phyloP scores from a whole-genome alignment of 2,888 invertebrate species.

The Platerodrilus igneus region DNA sequence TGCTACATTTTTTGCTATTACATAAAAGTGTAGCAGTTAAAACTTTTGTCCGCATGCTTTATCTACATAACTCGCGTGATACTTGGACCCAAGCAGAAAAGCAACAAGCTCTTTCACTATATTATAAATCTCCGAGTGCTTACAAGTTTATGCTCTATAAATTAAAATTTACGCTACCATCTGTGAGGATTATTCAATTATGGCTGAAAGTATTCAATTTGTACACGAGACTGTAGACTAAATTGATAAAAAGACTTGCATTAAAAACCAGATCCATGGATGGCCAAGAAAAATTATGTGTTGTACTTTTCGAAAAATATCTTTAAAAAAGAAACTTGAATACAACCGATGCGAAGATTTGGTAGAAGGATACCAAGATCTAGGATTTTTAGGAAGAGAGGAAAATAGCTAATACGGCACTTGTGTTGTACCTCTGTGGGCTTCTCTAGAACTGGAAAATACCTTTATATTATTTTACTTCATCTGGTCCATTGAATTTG shows the following conservation, averaged over 20 bases:
- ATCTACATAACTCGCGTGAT: slow-evolving; percentile 20
- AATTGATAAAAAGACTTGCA: slow-evolving; percentile 25
- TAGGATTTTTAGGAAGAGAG: slow-evolving; percentile 18
- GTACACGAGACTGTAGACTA: slow-evolving; percentile 25
- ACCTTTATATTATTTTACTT: slow-evolving; percentile 19
- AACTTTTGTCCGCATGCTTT: slow-evolving; percentile 19
- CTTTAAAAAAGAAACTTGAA: slow-evolving; percentile 19
- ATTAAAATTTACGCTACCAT: slow-evolving; percentile 29
- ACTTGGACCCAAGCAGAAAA: slow-evolving; percentile 29
- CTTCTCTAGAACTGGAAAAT: slow-evolving; percentile 18
- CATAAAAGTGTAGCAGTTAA: slow-evolving; percentile 14
- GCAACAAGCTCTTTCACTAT: slow-evolving; percentile 30
- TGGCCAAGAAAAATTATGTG: slow-evolving; percentile 19
- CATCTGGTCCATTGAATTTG: slow-evolving; percentile 13
- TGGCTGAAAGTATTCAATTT: slow-evolving; percentile 32
- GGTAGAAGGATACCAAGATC: slow-evolving; percentile 24
- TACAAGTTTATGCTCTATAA: slow-evolving; percentile 26
- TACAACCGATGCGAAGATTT: slow-evolving; percentile 16
- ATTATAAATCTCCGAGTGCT: slow-evolving; percentile 30
- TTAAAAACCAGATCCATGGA: slow-evolving; percentile 28
- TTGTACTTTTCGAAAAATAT: slow-evolving; percentile 25
- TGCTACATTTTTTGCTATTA: slow-evolving; percentile 3
- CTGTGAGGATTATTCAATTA: slow-evolving; percentile 25
- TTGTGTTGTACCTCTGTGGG: slow-evolving; percentile 18
- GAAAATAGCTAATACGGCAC: slow-evolving; percentile 16